Base-by-base conservation (phyloP, 2,113 vertebrate species). In the Cranoglanis bouderius region DNA sequence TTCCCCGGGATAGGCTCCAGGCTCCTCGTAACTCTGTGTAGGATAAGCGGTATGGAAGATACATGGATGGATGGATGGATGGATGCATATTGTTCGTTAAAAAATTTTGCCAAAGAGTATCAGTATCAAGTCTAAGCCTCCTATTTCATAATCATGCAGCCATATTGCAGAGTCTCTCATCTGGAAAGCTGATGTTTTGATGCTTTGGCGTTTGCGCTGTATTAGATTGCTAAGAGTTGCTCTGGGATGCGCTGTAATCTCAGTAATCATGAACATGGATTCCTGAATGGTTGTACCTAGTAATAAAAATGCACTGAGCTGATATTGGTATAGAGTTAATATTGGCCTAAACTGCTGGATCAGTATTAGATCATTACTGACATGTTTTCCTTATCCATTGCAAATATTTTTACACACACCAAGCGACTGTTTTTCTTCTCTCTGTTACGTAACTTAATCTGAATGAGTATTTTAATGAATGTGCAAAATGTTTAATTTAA, bases 151-250 rank as follows among this genome's bases (percentile, higher is more conserved):
- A 82, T 53, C 14, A 32, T 86, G 55, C 74, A 78, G 67, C 82
- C 55, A 29, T 51, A 29, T 61, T 63, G n/a, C 75, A 19, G n/a
- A 87, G 59, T 87, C 57, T 59, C 29, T 38, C 82, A 87, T 82
- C 53, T 24, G 32, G 65, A 89, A 89, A 83, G 26, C 57, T 7
- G 77, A 38, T 61, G 57, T 53, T 87, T 67, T 18, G 29, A n/a
- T 49, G 40, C 57, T 26, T 75, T n/a, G 14, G 51, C 35, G 78
- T n/a, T 29, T 32, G 26, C 53, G 32, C 24, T 3, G 67, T 65
- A 67, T 84, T 72, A 85, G 29, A 14, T 38, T 43, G 51, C 67
- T 9, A 29, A 49, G 63, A n/a, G 40, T 59, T 46, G 55, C 72
- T n/a, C 5, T 1, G 72, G 29, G 43, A 51, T 26, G 40, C n/a